These are phyloP conservation scores for Arizona elegans DNA, from an alignment of 2,113 vertebrate genomes.

Conservation along the genomic window DNA sequence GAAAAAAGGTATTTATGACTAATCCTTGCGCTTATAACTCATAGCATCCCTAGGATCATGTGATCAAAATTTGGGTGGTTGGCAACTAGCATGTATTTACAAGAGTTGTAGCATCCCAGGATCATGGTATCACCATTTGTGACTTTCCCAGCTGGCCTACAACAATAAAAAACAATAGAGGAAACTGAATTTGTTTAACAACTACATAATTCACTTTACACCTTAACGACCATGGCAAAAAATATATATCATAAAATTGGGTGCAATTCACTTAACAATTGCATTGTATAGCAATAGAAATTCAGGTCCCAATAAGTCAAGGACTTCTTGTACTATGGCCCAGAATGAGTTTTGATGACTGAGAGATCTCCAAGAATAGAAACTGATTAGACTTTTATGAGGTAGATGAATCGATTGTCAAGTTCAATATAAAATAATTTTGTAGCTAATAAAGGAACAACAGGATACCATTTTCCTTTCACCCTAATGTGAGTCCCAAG, in stretches of 20 bases:
- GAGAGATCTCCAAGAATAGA: not conserved
- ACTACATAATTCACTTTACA: not conserved
- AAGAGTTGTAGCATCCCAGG: not conserved
- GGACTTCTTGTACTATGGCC: not conserved
- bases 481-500: not conserved
- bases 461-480: not conserved
- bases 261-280: not conserved
- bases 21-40: not conserved
- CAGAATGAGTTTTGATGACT: not conserved
- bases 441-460: not conserved
- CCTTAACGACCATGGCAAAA: not conserved
- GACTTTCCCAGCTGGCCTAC: not conserved
- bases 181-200: too few species aligned
- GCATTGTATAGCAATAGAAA: not conserved
- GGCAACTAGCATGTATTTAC: not conserved
- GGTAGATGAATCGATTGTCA: not conserved
- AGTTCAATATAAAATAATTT: not conserved
- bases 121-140: not conserved
- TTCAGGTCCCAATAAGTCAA: not conserved
- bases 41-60: not conserved
- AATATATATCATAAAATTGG: not conserved
- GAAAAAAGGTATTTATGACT: not conserved
- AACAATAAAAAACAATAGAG: not conserved
- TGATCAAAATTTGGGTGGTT: not conserved
- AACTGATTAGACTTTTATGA: too few species aligned